These are phyloP conservation scores for Semibalanus balanoides DNA, from an alignment of 1,140 invertebrate genomes.

Conservation along the genomic window DNA sequence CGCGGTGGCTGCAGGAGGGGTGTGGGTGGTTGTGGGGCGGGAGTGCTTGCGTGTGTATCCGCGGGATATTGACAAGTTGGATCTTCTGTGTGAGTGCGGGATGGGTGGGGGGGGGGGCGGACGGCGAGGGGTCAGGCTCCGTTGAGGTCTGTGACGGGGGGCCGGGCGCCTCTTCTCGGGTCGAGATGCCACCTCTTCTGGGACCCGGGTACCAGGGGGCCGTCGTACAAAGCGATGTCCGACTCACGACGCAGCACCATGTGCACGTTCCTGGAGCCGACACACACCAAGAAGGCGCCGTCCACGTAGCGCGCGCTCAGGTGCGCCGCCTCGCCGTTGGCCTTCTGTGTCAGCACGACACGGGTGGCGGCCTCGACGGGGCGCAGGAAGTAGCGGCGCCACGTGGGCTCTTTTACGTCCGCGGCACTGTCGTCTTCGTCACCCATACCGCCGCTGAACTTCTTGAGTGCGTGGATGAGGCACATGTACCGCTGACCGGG, in stretches of 20 bases:
- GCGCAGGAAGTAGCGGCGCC: conserved; percentile 25
- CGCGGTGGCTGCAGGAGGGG: no score
- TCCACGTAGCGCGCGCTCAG: conserved; percentile 30
- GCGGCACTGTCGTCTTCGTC: conserved; percentile 35
- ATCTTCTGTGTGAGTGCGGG: no score
- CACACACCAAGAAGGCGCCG: conserved; percentile 28
- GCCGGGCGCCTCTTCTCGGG: no score
- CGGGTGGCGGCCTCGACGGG: conserved; percentile 19
- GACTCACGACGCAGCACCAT: conserved; percentile 30
- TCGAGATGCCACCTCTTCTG: conserved; percentile 29
- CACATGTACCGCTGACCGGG: neutral
- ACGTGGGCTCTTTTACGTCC: conserved; percentile 28
- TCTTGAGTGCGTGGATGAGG: conserved; percentile 22
- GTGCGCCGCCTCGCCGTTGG: conserved; percentile 39
- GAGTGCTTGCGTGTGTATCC: no score
- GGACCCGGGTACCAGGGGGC: conserved; percentile 29
- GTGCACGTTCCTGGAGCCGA: conserved; percentile 39
- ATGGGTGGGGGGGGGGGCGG: no score
- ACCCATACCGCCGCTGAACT: conserved; percentile 38
- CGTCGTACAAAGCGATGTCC: conserved; percentile 32
- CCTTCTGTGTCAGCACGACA: conserved; percentile 32
- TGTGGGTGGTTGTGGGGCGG: no score
- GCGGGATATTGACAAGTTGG: no score
- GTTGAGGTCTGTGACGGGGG: no score
- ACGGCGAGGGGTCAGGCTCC: no score